Base-by-base conservation (phyloP, 2,113 vertebrate species). In the Sturnus vulgaris region DNA sequence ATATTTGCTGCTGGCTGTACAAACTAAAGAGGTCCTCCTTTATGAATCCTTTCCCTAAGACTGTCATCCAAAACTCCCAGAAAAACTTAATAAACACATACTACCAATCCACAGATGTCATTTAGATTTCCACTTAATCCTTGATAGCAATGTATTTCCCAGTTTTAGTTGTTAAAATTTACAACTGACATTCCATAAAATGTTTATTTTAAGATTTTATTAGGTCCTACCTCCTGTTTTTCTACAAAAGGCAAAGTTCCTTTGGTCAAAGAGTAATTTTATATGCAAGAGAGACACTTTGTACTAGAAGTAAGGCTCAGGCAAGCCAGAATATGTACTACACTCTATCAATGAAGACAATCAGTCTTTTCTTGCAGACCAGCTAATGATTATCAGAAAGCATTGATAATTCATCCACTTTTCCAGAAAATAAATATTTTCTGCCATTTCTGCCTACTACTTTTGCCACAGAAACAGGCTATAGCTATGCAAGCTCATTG, bases 371-470 rank as follows among this genome's bases (percentile, higher is more conserved):
- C 78, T 90, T 95, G 91, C 86, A 97, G 40, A 82, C 20, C 69
- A 95, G 80, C 72, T 95, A 95, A 94, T 87, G 83, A 95, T 92
- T 84, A 93, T 85, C 92, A 94, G 89, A 95, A 96, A 96, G 82
- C 64, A 96, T 4, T 95, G 72, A 95, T 66, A 97, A 94, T 92
- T 96, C 64, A 92, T 79, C 39, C n/a, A 88, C 42, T 95, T 96
- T 80, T 86, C 83, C 66, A 96, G 95, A 97, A 97, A 97, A 95
- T 46, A 70, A 64, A 50, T 94, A 28, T 96, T 92, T 96, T 92
- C 78, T 96, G 76, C 70, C 59, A 88, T 91, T 97, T 97, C 84
- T 96, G 88, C 56, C 55, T 86, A 82, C 53, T 92, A 33, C 75
- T 42, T 95, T 97, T 39, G 52, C 66, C 76, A 97, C 73, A 94